Base-by-base conservation (phyloP, 2,888 invertebrate genomes). In the Troides helena region DNA sequence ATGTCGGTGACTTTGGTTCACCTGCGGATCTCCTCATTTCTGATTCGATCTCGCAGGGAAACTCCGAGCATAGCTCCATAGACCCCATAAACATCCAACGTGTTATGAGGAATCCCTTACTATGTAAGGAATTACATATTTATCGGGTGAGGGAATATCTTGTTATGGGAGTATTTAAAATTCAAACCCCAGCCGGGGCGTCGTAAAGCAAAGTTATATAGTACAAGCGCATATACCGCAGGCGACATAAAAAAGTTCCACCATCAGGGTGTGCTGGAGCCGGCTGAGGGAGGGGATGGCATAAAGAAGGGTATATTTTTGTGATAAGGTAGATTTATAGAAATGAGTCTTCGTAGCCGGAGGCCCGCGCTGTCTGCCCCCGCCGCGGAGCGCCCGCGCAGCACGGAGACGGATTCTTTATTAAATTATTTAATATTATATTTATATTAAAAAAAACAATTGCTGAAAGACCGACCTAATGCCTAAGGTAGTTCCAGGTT, bases 241-340 rank as follows among this genome's bases (percentile, higher is more conserved):
- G 63, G 70, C 63, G 67, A 64, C 65, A 69, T 72, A 71, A 73
- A 72, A 70, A 73, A 71, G 69, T 69, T 70, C 59, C 39, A 70
- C 65, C 39, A n/a, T 23, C 46, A 57, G 60, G 39, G 67, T 57
- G 62, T 36, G 36, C 57, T 65, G 66, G 71, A 68, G 75, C 74
- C 75, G 74, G 73, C 69, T 72, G 73, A 73, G 74, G 62, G 39
- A 50, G 30, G 68, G 67, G 66, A 71, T 73, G 75, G 75, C 76
- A 74, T 75, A 79, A 76, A 78, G 82, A 81, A 82, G 82, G 84
- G 85, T 84, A 86, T 81, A 89, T 89, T 89, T 90, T 89, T 89
- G 86, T 87, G 90, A 92, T 92, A 92, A 92, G 90, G 90, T 83
- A 91, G 87, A 92, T 92, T 92, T 92, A 92, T 92, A 92, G 91